Conservation (phyloP, 2,113 vertebrate genomes). For the Strix aluco region DNA sequence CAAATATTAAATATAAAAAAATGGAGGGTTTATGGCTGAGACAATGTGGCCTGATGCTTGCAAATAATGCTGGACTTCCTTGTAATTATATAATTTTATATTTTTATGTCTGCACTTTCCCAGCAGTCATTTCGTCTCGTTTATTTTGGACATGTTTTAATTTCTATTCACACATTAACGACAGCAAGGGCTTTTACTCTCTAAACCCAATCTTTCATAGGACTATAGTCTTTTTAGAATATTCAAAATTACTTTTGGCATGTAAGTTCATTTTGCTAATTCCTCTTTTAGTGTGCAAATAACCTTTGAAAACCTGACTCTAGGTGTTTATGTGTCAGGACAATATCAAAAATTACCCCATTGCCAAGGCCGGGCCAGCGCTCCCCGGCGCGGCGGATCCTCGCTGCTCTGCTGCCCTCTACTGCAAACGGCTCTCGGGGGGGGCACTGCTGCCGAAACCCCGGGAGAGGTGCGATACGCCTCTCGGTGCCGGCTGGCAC, state of each 20-base stretch:
- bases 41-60: neutral
- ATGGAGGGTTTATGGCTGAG: neutral
- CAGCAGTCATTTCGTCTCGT: neutral
- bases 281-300: slow-evolving; percentile 79
- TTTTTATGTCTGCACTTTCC: neutral
- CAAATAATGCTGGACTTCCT: neutral
- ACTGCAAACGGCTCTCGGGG: neutral
- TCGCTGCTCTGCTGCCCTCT: slow-evolving; percentile 90
- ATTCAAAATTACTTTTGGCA: slow-evolving; percentile 79
- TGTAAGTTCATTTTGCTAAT: slow-evolving; percentile 73
- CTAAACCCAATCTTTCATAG: neutral
- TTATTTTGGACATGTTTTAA: neutral
- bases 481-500: neutral
- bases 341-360: slow-evolving; percentile 70
- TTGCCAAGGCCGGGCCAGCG: slow-evolving; percentile 26
- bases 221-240: slow-evolving; percentile 54
- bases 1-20: neutral
- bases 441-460: too few species aligned
- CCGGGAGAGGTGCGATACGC: accelerated
- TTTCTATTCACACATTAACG: neutral
- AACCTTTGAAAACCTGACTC: slow-evolving; percentile 70
- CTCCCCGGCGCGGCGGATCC: neutral
- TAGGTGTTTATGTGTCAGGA: slow-evolving; percentile 81
- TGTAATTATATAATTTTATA: neutral
- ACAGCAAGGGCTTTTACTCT: neutral